Evolutionary conservation across 2,797 vertebrate genomes (phyloP).

Genomic region (Chaunax sp.): DNA sequence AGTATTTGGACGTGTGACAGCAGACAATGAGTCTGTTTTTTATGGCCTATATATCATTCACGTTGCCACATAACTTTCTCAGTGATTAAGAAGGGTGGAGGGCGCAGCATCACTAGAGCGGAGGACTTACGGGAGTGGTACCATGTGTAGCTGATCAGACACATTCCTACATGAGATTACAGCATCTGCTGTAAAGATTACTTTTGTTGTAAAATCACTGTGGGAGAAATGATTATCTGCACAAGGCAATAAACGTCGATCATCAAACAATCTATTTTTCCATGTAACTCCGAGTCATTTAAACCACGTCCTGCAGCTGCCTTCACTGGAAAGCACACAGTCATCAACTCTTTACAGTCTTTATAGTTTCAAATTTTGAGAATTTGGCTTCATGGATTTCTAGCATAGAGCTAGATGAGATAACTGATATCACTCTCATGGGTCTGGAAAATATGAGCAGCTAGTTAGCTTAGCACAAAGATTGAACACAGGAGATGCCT

Average conservation of each 20-base stretch:
- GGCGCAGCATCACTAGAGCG: too few species aligned
- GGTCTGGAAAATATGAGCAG: too few species aligned
- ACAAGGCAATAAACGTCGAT: conserved; percentile 1
- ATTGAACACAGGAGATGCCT: too few species aligned
- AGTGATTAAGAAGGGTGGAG: conserved; percentile 10
- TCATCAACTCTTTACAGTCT: too few species aligned
- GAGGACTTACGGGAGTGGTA: conserved; percentile 12
- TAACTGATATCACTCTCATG: too few species aligned
- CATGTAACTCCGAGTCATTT: conserved; percentile 1
- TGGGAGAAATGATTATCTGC: not conserved
- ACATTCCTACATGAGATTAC: conserved; percentile 13
- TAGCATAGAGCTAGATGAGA: too few species aligned
- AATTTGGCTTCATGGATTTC: too few species aligned
- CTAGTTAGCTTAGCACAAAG: too few species aligned
- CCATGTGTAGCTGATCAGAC: conserved; percentile 5
- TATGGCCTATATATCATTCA: not conserved
- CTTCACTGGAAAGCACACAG: too few species aligned
- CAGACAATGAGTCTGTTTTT: not conserved
- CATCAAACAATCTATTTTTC: not conserved
- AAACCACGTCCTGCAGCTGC: too few species aligned
- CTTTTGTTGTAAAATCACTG: not conserved
- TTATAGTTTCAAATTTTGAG: too few species aligned
- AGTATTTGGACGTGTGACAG: not conserved
- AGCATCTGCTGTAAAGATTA: conserved; percentile 30
- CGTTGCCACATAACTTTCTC: conserved; percentile 33